A percentile compares a stretch with the other conserved stretches of the same genome.
phyloP scores from a whole-genome alignment of 2,797 vertebrate species.

The Myotis findleyi region DNA sequence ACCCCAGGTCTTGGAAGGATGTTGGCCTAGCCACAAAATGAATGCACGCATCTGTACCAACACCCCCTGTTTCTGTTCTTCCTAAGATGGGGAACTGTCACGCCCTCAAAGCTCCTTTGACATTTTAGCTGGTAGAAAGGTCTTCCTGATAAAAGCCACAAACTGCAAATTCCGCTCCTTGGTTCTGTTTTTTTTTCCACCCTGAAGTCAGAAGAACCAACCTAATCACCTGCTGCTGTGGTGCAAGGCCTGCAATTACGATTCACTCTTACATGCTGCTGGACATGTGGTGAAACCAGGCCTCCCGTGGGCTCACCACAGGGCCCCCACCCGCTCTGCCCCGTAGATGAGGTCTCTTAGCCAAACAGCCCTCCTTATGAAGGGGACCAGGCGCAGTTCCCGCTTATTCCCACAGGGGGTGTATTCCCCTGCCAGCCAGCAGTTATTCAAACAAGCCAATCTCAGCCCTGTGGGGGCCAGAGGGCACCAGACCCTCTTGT shows the following conservation, averaged over 20 bases:
- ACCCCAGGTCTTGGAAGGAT: background rate
- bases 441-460: background rate
- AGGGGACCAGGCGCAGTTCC: background rate
- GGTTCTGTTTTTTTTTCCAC: background rate
- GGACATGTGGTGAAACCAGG: background rate
- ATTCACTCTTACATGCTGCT: background rate
- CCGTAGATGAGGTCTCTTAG: accelerated
- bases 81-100: background rate
- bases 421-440: background rate
- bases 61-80: background rate
- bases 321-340: no score
- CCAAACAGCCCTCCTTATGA: background rate
- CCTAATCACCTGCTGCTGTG: background rate
- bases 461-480: background rate
- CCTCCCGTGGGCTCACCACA: background rate
- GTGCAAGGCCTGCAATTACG: background rate
- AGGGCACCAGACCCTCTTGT: background rate
- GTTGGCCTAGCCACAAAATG: background rate
- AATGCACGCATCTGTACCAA: background rate
- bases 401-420: background rate
- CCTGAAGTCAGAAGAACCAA: background rate
- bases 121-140: background rate
- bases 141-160: background rate
- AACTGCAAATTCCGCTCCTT: background rate
- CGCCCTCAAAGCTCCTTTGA: background rate